Percentiles rank a stretch among this genome's conserved stretches.
Evolutionary conservation across 2,888 invertebrate species (phyloP).

Genomic region (Tubiluchus corallicola): DNA sequence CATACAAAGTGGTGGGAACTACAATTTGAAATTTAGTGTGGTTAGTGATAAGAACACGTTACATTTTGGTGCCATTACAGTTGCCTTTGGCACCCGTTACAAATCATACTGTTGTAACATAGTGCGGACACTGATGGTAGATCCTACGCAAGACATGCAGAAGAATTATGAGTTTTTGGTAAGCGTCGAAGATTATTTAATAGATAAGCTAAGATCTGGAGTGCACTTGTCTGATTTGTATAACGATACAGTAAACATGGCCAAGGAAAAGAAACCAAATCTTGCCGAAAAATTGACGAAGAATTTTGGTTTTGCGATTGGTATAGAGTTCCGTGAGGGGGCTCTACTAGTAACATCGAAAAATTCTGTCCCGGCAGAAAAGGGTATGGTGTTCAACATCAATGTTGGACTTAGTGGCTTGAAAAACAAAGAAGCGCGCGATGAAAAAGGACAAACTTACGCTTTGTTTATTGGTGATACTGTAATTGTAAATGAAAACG

Average conservation of each 20-base stretch:
- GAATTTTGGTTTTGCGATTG: conserved; percentile 90
- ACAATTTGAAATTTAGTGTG: conserved; percentile 88
- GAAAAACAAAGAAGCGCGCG: conserved; percentile 62
- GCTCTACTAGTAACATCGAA: conserved; percentile 80
- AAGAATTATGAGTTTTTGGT: conserved; percentile 80
- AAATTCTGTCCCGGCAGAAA: conserved; percentile 53
- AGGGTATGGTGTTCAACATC: conserved; percentile 89
- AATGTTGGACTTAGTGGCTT: conserved; percentile 77
- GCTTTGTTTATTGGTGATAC: conserved; percentile 93
- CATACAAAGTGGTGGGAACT: conserved; percentile 95
- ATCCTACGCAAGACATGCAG: conserved; percentile 50
- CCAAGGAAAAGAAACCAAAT: conserved; percentile 66
- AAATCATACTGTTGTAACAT: conserved; percentile 97
- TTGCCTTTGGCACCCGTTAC: conserved; percentile 81
- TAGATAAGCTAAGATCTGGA: conserved; percentile 31
- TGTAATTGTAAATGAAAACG: conserved; percentile 69
- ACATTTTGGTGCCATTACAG: conserved; percentile 89
- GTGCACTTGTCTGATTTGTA: conserved; percentile 68
- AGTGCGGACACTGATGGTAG: conserved; percentile 83
- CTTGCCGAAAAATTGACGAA: conserved; percentile 78
- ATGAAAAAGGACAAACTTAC: conserved; percentile 56
- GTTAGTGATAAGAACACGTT: conserved; percentile 76
- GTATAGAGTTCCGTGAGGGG: conserved; percentile 92
- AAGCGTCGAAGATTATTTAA: conserved; percentile 52
- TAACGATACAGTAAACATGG: conserved; percentile 54